Percentiles rank a stretch among this genome's conserved stretches.
These are phyloP conservation scores for Athrips mouffetella DNA, from an alignment of 2,888 invertebrate genomes.

Conservation along the genomic window DNA sequence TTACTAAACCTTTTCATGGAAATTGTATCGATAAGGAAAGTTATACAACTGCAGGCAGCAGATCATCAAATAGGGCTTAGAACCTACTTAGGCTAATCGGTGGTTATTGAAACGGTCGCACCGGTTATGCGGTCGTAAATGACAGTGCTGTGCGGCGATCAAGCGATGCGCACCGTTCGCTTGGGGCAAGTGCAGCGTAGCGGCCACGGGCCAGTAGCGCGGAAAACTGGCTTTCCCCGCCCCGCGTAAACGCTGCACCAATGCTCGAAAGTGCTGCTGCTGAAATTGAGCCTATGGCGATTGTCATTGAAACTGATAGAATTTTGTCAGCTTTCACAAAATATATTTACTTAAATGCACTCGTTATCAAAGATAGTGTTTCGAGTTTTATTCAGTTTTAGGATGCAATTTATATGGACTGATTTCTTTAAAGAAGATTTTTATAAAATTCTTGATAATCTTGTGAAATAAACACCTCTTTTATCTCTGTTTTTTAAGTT, in stretches of 20 bases:
- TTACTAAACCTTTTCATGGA: no score
- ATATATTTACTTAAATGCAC: no score
- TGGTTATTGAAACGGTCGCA: constrained; percentile 4
- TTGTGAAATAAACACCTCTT: no score
- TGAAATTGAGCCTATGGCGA: background rate
- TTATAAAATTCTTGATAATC: no score
- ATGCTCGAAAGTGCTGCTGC: constrained; percentile 6
- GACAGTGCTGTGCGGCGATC: constrained; percentile 38
- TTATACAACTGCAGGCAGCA: background rate
- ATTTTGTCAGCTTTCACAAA: no score
- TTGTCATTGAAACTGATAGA: constrained; percentile 41
- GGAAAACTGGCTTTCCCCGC: constrained; percentile 68
- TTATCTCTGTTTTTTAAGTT: background rate
- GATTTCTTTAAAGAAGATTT: no score
- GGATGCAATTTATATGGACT: no score
- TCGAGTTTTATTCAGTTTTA: no score
- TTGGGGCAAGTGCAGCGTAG: constrained; percentile 53
- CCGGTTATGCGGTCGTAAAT: constrained; percentile 15
- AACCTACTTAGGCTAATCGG: background rate
- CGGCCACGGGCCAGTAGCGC: constrained; percentile 60
- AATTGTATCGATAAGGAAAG: background rate
- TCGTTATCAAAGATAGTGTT: no score
- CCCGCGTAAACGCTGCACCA: constrained; percentile 21
- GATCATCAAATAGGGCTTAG: constrained; percentile 2
- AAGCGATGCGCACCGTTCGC: constrained; percentile 55